Evolutionary conservation across 2,113 vertebrate genomes (phyloP).

Genomic region (Tricholaema leucomelas): DNA sequence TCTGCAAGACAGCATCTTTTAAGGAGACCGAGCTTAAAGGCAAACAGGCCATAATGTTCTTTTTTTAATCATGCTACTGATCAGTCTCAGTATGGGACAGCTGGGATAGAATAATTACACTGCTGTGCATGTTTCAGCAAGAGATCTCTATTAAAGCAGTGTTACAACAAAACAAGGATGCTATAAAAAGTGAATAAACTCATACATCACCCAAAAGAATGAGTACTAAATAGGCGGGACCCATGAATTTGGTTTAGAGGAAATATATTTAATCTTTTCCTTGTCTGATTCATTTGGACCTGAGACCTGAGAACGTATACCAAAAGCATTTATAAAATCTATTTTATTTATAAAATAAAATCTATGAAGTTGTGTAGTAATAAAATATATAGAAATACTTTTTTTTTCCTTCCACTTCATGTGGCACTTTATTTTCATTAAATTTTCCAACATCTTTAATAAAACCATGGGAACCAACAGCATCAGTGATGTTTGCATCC

Average conservation of each 20-base stretch:
- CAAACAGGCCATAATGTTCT: not conserved
- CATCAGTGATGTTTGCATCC: not conserved
- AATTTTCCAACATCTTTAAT: not conserved
- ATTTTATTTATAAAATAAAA: not conserved
- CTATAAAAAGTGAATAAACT: not conserved
- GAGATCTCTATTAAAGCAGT: not conserved
- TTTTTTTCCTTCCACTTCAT: not conserved
- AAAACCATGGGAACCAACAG: not conserved
- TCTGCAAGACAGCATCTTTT: not conserved
- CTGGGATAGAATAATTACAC: not conserved
- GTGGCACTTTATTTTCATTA: not conserved
- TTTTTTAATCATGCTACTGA: not conserved
- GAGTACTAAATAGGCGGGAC: not conserved
- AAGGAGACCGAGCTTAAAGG: constrained; percentile 23
- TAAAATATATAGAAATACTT: not conserved
- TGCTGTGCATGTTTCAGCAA: not conserved
- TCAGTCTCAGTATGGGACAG: not conserved
- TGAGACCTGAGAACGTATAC: not conserved
- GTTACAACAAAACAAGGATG: not conserved
- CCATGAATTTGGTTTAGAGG: not conserved
- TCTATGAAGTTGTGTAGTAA: not conserved
- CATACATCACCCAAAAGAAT: not conserved
- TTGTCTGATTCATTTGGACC: fast-evolving
- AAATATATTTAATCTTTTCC: not conserved
- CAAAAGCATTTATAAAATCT: not conserved